These are phyloP conservation scores for Myiozetetes cayanensis DNA, from an alignment of 2,113 vertebrate genomes.

Conservation along the genomic window DNA sequence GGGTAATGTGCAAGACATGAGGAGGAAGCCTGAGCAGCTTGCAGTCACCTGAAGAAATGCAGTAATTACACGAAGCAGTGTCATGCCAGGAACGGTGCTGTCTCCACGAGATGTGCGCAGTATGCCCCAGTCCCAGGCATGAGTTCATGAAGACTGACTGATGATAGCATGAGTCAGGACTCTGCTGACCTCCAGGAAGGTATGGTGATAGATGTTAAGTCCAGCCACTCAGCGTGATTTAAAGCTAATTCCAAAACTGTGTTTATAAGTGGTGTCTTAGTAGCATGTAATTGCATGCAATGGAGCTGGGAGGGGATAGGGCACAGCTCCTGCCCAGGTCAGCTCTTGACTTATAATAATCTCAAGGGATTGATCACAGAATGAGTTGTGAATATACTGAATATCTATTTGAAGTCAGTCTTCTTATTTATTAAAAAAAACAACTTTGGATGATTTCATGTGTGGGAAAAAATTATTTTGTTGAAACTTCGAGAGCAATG, in stretches of 20 bases:
- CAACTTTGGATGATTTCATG: background rate
- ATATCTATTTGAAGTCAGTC: background rate
- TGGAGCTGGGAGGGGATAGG: no score
- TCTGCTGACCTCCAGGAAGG: background rate
- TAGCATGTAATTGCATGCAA: accelerated
- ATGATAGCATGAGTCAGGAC: no score
- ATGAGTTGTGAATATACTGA: background rate
- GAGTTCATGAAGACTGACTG: background rate
- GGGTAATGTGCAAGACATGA: accelerated
- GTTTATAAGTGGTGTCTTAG: background rate
- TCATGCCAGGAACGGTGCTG: accelerated
- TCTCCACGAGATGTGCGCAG: accelerated
- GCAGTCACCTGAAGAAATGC: background rate
- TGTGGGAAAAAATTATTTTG: background rate
- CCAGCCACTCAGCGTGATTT: background rate
- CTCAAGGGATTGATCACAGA: background rate
- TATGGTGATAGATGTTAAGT: accelerated
- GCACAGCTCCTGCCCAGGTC: background rate
- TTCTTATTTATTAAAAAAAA: background rate
- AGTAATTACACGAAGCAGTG: background rate
- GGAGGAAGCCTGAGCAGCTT: background rate
- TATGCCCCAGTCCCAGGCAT: accelerated
- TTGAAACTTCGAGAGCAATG: background rate
- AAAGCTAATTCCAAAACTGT: background rate
- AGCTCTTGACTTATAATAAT: background rate